A percentile compares a stretch with the other conserved stretches of the same genome.
Conservation (phyloP, 2,888 invertebrate genomes). For the Drosophila subquinaria region DNA sequence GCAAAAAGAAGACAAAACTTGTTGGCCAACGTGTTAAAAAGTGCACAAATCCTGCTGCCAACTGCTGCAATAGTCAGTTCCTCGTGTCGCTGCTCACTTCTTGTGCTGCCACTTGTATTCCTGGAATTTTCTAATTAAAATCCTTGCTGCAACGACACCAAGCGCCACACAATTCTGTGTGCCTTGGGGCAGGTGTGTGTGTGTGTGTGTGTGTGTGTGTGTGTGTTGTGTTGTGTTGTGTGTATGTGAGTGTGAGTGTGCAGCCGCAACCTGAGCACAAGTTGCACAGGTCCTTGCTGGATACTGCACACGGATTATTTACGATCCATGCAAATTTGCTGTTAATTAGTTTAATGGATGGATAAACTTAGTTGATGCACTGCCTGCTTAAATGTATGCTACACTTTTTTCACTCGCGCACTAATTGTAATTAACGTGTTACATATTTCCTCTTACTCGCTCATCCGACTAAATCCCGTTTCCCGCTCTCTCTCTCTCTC, state of each 20-base stretch:
- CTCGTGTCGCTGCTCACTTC: conserved; percentile 45
- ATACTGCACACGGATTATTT: conserved; percentile 71
- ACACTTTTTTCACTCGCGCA: conserved; percentile 49
- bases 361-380: conserved; percentile 81
- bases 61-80: conserved; percentile 12
- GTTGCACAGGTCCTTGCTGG: conserved; percentile 32
- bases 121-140: conserved; percentile 81
- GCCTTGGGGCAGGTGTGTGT: conserved; percentile 54
- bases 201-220: conserved; percentile 7
- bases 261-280: conserved; percentile 52
- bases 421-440: conserved; percentile 80
- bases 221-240: conserved; percentile 10
- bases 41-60: conserved; percentile 70
- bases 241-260: conserved; percentile 24
- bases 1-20: conserved; percentile 30
- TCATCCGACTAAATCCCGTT: conserved; percentile 10
- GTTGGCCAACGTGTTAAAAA: conserved; percentile 66
- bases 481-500: not conserved
- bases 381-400: conserved; percentile 59
- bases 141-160: conserved; percentile 51
- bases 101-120: conserved; percentile 66
- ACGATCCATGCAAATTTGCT: conserved; percentile 83
- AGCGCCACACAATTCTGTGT: conserved; percentile 61
- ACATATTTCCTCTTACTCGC: conserved; percentile 61
- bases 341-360: conserved; percentile 83